Percentiles rank a stretch among this genome's conserved stretches.
These are phyloP conservation scores for Orthosia cruda DNA, from an alignment of 2,888 invertebrate genomes.

Conservation along the genomic window DNA sequence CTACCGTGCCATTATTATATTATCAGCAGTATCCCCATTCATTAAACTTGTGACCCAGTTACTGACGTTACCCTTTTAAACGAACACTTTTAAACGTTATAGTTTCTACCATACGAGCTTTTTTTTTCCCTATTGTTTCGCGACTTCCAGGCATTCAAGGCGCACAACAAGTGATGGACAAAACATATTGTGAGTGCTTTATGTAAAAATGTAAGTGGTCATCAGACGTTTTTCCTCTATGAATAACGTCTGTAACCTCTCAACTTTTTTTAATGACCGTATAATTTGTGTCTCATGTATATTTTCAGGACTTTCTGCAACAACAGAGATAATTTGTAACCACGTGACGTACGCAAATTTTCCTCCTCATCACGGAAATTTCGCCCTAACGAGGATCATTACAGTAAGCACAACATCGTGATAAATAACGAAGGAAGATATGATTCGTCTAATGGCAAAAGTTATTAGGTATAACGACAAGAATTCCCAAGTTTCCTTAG, in stretches of 20 bases:
- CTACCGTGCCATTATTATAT: no score
- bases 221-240: no score
- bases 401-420: background rate
- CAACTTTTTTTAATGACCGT: no score
- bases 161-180: background rate
- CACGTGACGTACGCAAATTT: background rate
- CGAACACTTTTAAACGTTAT: no score
- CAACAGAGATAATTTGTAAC: background rate
- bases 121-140: no score
- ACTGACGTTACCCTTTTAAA: background rate
- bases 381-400: background rate
- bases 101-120: no score
- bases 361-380: background rate
- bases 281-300: background rate
- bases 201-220: background rate
- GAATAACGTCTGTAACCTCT: no score
- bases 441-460: slow-evolving; percentile 17
- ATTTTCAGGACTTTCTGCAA: background rate
- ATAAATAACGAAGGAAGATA: background rate
- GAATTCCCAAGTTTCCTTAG: no score
- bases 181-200: background rate
- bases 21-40: background rate
- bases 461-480: background rate
- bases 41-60: no score
- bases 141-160: no score